phyloP scores from a whole-genome alignment of 2,888 invertebrate species.

The Acrocyrtus sp. region DNA sequence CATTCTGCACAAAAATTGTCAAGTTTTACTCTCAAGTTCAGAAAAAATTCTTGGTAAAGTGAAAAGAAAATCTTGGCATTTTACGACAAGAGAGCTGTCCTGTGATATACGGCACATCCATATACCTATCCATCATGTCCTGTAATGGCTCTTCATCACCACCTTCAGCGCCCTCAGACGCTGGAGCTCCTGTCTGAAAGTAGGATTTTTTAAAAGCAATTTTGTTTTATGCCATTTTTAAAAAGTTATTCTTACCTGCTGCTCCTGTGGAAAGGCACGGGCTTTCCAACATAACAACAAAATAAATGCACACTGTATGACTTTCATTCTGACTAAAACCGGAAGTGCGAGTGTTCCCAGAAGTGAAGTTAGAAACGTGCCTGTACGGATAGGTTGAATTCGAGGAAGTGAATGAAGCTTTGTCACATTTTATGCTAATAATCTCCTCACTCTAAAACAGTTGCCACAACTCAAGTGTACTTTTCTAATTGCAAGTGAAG shows the following conservation, averaged over 20 bases:
- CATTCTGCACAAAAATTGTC: slow-evolving; percentile 10
- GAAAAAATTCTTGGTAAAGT: no score
- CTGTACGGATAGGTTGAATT: not conserved
- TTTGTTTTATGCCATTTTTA: not conserved
- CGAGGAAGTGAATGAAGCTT: not conserved
- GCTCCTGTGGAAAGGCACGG: slow-evolving; percentile 9
- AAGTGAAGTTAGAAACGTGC: not conserved
- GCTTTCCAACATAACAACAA: not conserved
- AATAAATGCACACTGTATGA: no score
- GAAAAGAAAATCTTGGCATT: not conserved
- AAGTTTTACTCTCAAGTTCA: no score
- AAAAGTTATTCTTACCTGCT: not conserved
- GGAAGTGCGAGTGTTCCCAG: not conserved
- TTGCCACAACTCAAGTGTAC: no score
- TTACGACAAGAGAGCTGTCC: slow-evolving; percentile 6
- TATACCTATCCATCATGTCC: slow-evolving; percentile 29
- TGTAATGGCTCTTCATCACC: slow-evolving; percentile 1
- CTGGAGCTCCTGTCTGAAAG: not conserved
- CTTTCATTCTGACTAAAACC: not conserved
- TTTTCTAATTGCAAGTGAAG: no score
- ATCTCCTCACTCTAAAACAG: no score
- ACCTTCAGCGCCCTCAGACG: not conserved
- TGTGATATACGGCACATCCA: slow-evolving; percentile 11
- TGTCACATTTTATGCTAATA: slow-evolving; percentile 3
- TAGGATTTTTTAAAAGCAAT: not conserved